Percentiles rank a stretch among this genome's conserved stretches.
These are phyloP conservation scores for Mycogona germanica DNA, from an alignment of 2,888 invertebrate species.

Conservation along the genomic window DNA sequence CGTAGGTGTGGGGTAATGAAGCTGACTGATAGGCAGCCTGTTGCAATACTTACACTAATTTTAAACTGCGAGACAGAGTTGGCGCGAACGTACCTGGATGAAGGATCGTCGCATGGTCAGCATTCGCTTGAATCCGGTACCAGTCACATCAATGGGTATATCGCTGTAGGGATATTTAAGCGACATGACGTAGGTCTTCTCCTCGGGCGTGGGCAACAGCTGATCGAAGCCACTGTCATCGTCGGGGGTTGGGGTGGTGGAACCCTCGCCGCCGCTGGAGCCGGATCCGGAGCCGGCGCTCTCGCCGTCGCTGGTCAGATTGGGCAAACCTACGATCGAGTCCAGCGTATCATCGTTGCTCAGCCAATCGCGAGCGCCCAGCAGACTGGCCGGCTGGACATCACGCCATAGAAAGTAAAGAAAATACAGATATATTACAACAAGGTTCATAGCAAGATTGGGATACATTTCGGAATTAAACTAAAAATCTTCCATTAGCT, in stretches of 20 bases:
- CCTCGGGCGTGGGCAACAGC: slow-evolving; percentile 28
- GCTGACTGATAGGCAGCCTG: no score
- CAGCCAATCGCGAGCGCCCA: slow-evolving; percentile 23
- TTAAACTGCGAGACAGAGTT: no score
- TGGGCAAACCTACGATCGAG: slow-evolving; percentile 17
- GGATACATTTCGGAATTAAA: no score
- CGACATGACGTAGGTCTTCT: slow-evolving; percentile 26
- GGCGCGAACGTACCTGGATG: slow-evolving; percentile 38
- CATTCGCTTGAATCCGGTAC: slow-evolving; percentile 78
- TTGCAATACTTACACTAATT: no score
- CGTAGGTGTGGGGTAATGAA: no score
- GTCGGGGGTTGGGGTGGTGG: slow-evolving; percentile 28
- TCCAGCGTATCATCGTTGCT: slow-evolving; percentile 21
- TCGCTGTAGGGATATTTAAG: slow-evolving; percentile 63
- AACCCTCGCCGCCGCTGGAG: neutral
- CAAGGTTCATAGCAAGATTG: no score
- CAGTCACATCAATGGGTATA: slow-evolving; percentile 79
- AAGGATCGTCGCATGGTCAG: slow-evolving; percentile 72
- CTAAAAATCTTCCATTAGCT: no score
- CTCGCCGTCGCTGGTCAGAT: slow-evolving; percentile 8
- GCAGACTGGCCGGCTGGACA: slow-evolving; percentile 27
- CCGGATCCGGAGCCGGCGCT: neutral
- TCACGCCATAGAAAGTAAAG: no score
- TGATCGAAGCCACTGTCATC: slow-evolving; percentile 7
- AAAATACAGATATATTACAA: no score